Base-by-base conservation (phyloP, 2,113 vertebrate genomes). In the Anthoscopus minutus region DNA sequence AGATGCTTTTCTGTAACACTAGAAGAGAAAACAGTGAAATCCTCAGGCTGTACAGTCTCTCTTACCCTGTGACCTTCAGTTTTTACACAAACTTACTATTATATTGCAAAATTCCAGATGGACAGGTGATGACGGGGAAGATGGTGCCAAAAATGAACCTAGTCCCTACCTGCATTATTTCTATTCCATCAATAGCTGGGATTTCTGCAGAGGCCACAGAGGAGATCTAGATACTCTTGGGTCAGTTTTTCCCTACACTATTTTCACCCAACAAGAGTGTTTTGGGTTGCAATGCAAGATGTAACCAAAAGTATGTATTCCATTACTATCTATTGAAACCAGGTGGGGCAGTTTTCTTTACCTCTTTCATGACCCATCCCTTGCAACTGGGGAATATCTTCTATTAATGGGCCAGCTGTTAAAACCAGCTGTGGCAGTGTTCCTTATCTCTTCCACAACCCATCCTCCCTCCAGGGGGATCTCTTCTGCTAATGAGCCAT, bases 61-160 rank as follows among this genome's bases (percentile, higher is more conserved):
- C 28, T 48, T 45, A 50, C 4, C 5, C 31, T 30, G 27, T 0
- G 0, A 37, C 30, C n/a, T 76, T 78, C 17, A 30, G 35, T 22
- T 89, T 91, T 89, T 38, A 87, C 31, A 74, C 9, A 18, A 74
- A 56, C 11, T 66, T 42, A 58, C 45, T 66, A 56, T 61, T 42
- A 40, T 8, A 50, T 10, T 15, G 37, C 37, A 24, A 92, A 91
- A 89, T 50, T 14, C 19, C 35, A 78, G 23, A 14, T 37, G 40
- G 37, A 40, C 17, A 66, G 18, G n/a, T 48, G 60, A 54, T 56
- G 15, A 22, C 47, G n/a, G 48, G 22, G 47, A 66, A 87, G 14
- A 56, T 11, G 13, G 27, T 67, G 23, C 19, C 47, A 58, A 65
- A 79, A 92, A 58, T 4, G 30, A 38, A 71, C 7, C 5, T 21